These are phyloP conservation scores for Euphonia xanthogaster DNA, from an alignment of 2,797 vertebrate species.

Conservation along the genomic window DNA sequence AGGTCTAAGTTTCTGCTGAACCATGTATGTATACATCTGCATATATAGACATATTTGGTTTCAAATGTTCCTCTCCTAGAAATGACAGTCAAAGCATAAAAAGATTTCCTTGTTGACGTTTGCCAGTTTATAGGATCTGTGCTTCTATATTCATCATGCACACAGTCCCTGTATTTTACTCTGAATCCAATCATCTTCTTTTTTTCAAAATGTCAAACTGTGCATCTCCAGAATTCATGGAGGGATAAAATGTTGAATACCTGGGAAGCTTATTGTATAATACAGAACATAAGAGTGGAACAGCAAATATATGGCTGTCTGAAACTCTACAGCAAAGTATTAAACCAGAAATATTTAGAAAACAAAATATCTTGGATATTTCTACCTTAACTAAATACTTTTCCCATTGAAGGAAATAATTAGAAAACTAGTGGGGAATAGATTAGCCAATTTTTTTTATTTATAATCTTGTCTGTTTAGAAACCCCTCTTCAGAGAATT, in stretches of 20 bases:
- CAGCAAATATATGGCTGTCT: not conserved
- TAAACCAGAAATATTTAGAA: not conserved
- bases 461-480: not conserved
- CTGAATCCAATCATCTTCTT: not conserved
- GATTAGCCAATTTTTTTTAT: not conserved
- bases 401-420: not conserved
- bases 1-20: not conserved
- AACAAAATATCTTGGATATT: not conserved
- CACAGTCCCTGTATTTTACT: not conserved
- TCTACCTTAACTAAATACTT: not conserved
- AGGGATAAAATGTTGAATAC: not conserved
- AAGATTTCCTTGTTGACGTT: not conserved
- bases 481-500: not conserved
- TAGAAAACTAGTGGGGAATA: not conserved
- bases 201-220: not conserved
- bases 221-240: not conserved
- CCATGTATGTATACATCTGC: not conserved
- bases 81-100: not conserved
- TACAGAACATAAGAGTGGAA: not conserved
- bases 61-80: not conserved
- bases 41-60: not conserved
- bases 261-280: not conserved
- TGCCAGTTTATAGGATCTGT: not conserved
- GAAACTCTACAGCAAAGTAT: not conserved
- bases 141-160: not conserved